These are phyloP conservation scores for Leucoraja erinaceus DNA, from an alignment of 2,113 vertebrate species.

Conservation along the genomic window DNA sequence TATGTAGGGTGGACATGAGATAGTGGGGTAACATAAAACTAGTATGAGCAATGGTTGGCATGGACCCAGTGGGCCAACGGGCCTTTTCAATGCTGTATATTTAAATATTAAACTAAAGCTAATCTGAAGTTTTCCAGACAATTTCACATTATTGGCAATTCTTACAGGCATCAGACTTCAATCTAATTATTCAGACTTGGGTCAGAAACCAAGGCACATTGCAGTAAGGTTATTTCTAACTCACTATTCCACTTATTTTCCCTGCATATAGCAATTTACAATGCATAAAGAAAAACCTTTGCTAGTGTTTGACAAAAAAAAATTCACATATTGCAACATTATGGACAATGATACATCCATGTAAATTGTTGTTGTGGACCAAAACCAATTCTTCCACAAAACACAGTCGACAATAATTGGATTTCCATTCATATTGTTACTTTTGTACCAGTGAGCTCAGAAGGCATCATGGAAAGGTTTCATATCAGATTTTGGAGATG, in stretches of 20 bases:
- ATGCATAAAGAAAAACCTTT: neutral
- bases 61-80: too few relatives aligned
- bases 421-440: neutral
- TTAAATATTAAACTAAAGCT: neutral
- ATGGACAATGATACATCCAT: neutral
- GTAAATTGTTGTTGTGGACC: neutral
- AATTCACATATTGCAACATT: neutral
- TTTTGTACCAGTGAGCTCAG: neutral
- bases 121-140: neutral
- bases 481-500: neutral
- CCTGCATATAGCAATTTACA: neutral
- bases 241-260: neutral
- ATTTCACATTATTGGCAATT: neutral
- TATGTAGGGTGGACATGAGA: too few relatives aligned
- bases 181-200: neutral
- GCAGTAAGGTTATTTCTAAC: neutral
- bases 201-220: neutral
- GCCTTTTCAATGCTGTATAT: too few relatives aligned
- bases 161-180: neutral
- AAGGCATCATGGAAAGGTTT: slow-evolving; percentile 13
- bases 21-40: too few relatives aligned
- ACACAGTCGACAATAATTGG: neutral
- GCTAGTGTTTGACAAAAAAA: neutral
- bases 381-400: neutral
- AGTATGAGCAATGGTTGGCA: too few relatives aligned